Base-by-base conservation (phyloP, 2,113 vertebrate species). In the Ploceus nigricollis region DNA sequence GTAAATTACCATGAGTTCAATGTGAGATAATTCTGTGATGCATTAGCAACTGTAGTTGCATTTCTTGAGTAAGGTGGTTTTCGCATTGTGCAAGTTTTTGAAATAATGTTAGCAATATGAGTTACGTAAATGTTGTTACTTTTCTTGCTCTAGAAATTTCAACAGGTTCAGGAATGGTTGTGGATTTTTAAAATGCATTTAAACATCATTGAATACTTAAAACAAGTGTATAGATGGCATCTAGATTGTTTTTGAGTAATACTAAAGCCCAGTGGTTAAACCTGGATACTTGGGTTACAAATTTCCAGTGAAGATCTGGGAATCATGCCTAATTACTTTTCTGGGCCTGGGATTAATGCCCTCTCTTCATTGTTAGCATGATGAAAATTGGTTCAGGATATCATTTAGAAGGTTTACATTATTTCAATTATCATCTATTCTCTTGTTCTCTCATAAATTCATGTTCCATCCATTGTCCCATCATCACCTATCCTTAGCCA, bases 51-150 rank as follows among this genome's bases (percentile, higher is more conserved):
- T 50, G 12, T 3, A 53, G 5, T 31, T 82, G 22, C 8, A 4
- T 37, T 61, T 56, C 10, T 40, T 50, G 57, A 30, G 19, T 54
- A 37, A 16, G 0, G 0, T 9, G 3, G 1, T 8, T 56, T 76
- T 63, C 6, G 1, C 30, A 15, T 54, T 75, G 3, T 2, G 0
- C 30, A 31, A 33, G 13, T 17, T 60, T 79, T 60, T 57, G 0
- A 56, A 57, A 6, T 22, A 51, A 15, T 6, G 8, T 45, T 75
- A 40, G 9, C 11, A 31, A 7, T 37, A 15, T 14, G 9, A 50
- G 13, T 4, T 24, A 3, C n/a, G 4, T 9, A 45, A 31, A 2
- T 5, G 7, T 4, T 8, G 11, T 31, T 58, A 7, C 3, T 39
- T 45, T 30, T n/a, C 15, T 69, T 77, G 13, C 12, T 60, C 2